Percentiles rank a stretch among this genome's conserved stretches.
These are phyloP conservation scores for Botrylloides violaceus DNA, from an alignment of 23 tunicate species.

Conservation along the genomic window DNA sequence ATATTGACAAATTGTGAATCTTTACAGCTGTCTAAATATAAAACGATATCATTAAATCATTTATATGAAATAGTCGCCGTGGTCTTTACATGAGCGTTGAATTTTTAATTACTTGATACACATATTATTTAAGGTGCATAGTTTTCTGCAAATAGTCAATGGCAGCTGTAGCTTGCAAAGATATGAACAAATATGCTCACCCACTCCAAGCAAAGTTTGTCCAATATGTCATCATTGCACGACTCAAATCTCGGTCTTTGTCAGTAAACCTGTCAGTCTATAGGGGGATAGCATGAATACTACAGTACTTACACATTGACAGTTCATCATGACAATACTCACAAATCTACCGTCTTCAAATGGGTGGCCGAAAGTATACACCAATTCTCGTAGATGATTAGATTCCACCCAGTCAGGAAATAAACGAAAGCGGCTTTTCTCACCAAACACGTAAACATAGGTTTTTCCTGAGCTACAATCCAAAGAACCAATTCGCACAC, in stretches of 20 bases:
- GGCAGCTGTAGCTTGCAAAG: too few relatives aligned
- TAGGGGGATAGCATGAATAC: not conserved
- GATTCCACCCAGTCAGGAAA: slow-evolving; percentile 19
- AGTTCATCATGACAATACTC: not conserved
- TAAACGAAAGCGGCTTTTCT: slow-evolving; percentile 10
- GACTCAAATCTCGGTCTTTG: slow-evolving; percentile 7
- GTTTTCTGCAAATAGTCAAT: too few relatives aligned
- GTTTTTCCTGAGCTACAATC: slow-evolving; percentile 20
- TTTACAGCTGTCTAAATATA: too few relatives aligned
- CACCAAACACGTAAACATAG: slow-evolving; percentile 47
- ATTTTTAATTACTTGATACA: too few relatives aligned
- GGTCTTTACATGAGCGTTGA: too few relatives aligned
- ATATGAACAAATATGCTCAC: slow-evolving; percentile 15
- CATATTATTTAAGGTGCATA: too few relatives aligned
- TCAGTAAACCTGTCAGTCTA: slow-evolving; percentile 2
- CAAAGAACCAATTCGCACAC: not conserved
- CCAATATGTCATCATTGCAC: slow-evolving; percentile 58
- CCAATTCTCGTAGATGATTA: slow-evolving; percentile 16
- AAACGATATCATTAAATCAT: too few relatives aligned
- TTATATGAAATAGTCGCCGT: too few relatives aligned
- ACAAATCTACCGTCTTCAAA: slow-evolving; percentile 5
- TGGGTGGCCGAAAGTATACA: slow-evolving; percentile 16
- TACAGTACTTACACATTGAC: not conserved
- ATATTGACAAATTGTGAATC: too few relatives aligned
- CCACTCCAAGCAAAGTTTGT: slow-evolving; percentile 67